Conservation (phyloP, 2,888 invertebrate genomes). For the Rapana venosa region DNA sequence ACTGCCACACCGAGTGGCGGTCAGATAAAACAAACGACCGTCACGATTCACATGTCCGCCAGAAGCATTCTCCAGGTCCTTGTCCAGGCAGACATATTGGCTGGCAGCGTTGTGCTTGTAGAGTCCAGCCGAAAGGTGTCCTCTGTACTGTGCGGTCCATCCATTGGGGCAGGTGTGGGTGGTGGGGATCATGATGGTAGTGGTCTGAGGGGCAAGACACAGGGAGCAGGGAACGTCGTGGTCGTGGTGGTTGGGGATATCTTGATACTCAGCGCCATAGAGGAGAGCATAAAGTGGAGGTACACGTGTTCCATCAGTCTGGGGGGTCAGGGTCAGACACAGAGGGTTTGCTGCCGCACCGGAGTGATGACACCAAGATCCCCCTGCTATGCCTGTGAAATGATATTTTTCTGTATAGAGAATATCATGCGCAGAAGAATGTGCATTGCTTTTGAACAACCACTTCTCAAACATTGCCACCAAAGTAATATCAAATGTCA, state of each 20-base stretch:
- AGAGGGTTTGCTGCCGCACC: constrained; percentile 34
- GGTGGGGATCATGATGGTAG: constrained; percentile 41
- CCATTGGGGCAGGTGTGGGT: constrained; percentile 31
- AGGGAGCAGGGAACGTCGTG: constrained; percentile 38
- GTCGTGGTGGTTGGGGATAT: constrained; percentile 2
- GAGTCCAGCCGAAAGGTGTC: constrained; percentile 21
- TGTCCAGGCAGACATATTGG: constrained; percentile 37
- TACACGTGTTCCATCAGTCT: neutral
- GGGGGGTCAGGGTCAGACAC: constrained; percentile 23
- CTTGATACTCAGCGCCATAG: constrained; percentile 34
- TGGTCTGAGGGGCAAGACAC: constrained; percentile 36
- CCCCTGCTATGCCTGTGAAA: constrained; percentile 10
- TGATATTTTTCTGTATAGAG: too few species aligned
- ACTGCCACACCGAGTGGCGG: neutral
- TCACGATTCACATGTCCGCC: neutral
- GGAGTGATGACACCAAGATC: neutral
- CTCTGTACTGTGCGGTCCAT: constrained; percentile 36
- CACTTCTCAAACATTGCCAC: too few species aligned
- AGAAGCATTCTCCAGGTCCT: neutral
- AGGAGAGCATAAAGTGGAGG: neutral
- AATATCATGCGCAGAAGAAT: too few species aligned
- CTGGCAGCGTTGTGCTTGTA: neutral
- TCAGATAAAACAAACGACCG: neutral
- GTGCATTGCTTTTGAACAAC: too few species aligned
- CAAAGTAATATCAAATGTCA: too few species aligned